phyloP scores from a whole-genome alignment of 2,888 invertebrate species.

The Cetonia aurata region DNA sequence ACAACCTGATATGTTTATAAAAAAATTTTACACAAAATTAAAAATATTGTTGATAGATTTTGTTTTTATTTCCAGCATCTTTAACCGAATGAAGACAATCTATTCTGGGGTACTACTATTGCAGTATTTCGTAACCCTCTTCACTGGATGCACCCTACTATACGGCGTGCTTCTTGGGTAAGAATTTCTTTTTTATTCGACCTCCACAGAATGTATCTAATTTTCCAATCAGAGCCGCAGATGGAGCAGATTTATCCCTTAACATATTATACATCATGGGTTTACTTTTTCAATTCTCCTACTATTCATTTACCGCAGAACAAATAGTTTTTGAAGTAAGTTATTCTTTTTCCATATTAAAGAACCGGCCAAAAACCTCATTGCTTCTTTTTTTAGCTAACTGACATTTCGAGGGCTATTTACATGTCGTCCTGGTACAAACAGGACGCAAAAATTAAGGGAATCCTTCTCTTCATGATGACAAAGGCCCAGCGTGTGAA shows the following conservation, averaged over 20 bases:
- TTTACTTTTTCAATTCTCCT: not conserved
- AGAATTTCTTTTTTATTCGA: not conserved
- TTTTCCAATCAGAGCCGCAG: no score
- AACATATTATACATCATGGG: not conserved
- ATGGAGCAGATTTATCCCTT: not conserved
- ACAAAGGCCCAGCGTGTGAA: constrained; percentile 28
- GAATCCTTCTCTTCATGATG: constrained; percentile 35
- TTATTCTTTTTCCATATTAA: not conserved
- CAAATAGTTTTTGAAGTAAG: constrained; percentile 18
- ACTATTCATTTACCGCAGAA: constrained; percentile 8
- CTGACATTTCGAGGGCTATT: constrained; percentile 23
- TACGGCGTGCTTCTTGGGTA: not conserved
- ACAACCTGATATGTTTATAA: no score
- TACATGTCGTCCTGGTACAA: constrained; percentile 43
- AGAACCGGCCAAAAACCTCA: no score
- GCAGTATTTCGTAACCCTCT: not conserved
- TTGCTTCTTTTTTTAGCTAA: no score
- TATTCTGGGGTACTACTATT: constrained; percentile 3
- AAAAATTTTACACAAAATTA: not conserved
- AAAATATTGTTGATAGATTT: not conserved
- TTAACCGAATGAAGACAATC: not conserved
- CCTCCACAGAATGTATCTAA: no score
- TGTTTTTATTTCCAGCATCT: not conserved
- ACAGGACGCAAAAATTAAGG: constrained; percentile 10
- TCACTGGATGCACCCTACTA: not conserved